Base-by-base conservation (phyloP, 2,888 invertebrate genomes). In the Epirrita christyi region DNA sequence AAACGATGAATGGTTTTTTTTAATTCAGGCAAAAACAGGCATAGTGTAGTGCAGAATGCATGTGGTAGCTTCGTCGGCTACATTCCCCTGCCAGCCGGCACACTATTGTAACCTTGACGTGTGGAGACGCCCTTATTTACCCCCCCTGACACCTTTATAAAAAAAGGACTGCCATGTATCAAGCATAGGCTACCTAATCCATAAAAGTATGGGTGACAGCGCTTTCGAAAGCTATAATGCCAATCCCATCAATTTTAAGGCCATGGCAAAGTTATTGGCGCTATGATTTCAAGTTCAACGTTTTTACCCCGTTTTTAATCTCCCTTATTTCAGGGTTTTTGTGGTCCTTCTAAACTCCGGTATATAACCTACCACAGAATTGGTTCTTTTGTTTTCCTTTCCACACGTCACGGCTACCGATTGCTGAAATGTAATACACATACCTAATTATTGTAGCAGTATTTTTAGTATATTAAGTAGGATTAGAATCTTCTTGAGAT, bases 381-480 rank as follows among this genome's bases (percentile, higher is more conserved):
- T 6, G 15, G 14, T 52, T 54, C 15, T 37, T n/a, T 21, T 3
- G 2, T 21, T 3, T 3, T 21, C 34, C 37, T 72, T 73, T 81
- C 80, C 83, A 80, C 83, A 73, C 76, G 68, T 72, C 82, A 73
- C 70, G 80, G 81, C 77, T 83, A 82, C 83, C 79, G 73, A 82
- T 82, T 81, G 88, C 86, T 85, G 81, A 80, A 76, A 80, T 81
- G 83, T 85, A 84, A 80, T 87, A 84, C 88, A 85, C 82, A 85
- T 84, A 86, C 83, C 75, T 83, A 81, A 81, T 78, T 81, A 81
- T 76, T 74, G 78, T 88, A 89, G 88, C 88, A 89, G 88, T 89
- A 90, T 88, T 90, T 74, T 82, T 88, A 88, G 85, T 71, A n/a
- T n/a, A 63, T 89, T 21, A 90, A 88, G 84, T 90, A 90, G 87